Base-by-base conservation (phyloP, 1,140 invertebrate genomes). In the Chymomyza costata region DNA sequence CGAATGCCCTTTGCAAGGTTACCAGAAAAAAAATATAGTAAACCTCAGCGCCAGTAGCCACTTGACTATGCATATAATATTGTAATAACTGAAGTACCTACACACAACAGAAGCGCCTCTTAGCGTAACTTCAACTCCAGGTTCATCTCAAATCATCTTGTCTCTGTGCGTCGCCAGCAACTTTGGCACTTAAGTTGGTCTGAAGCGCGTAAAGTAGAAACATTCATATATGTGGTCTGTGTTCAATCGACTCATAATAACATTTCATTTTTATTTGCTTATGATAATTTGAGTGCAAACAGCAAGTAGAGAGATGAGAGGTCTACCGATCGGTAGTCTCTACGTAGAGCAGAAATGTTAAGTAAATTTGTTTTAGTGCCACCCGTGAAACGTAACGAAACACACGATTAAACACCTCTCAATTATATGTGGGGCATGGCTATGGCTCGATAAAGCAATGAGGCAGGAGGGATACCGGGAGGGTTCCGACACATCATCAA, bases 401-500 rank as follows among this genome's bases (percentile, higher is more conserved):
- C 82, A 83, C 73, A 69, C 80, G 80, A 83, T 83, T 83, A 80
- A 83, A 83, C 80, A 83, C 80, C 80, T 83, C 80, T 83, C 68
- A 83, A 83, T 83, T 83, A 83, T 74, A 66, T 69, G 53, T 65
- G 41, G 51, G 43, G 35, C 16, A 14, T 34, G 32, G 13, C 32
- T 8, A 10, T n/a, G 32, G 32, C 32, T 3, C 17, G 41, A 18
- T 39, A 17, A 31, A 28, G 32, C 28, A 48, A 30, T 35, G 25
- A 34, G 5, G 18, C 28, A 25, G 14, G 32, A 3, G 13, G 14
- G 6, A 10, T 2, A 7, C 6, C 18, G 5, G 6, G 40, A 3
- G 8, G 8, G 34, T 56, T 31, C 35, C 44, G 25, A 5, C 35
- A 16, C 13, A 3, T 31, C 32, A 21, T 16, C 25, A 34, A 10